Evolutionary conservation across 2,888 invertebrate genomes (phyloP).

Genomic region (Andrena marginata): DNA sequence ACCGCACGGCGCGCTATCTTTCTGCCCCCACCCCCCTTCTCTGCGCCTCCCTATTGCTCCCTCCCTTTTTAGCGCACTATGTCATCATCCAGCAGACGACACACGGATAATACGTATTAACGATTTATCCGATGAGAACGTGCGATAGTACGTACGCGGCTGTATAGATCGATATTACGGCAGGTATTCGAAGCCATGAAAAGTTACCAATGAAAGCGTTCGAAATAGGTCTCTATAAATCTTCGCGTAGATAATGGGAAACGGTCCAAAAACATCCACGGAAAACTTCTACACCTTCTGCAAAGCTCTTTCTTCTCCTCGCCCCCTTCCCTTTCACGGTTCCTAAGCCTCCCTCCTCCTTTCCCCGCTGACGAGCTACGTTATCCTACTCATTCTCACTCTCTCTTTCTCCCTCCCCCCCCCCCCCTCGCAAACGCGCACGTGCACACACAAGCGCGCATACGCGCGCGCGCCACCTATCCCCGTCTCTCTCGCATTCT

Average conservation of each 20-base stretch:
- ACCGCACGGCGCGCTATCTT: constrained; percentile 16
- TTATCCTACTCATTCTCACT: constrained; percentile 13
- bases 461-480: constrained; percentile 3
- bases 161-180: constrained; percentile 46
- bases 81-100: constrained; percentile 57
- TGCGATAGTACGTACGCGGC: constrained; percentile 30
- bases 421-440: background rate
- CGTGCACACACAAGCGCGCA: background rate
- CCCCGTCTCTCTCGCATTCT: constrained; percentile 27
- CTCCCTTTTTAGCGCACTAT: constrained; percentile 44
- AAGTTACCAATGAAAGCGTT: background rate
- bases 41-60: constrained; percentile 24
- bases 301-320: constrained; percentile 40
- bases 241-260: background rate
- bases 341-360: constrained; percentile 31
- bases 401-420: constrained; percentile 15
- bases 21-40: constrained; percentile 4
- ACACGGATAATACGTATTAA: constrained; percentile 56
- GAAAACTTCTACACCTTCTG: constrained; percentile 30
- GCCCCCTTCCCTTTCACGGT: constrained; percentile 25
- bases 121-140: constrained; percentile 59
- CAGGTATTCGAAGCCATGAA: constrained; percentile 11
- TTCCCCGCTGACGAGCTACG: background rate
- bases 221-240: constrained; percentile 8
- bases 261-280: constrained; percentile 45